These are phyloP conservation scores for Trichogramma evanescens DNA, from an alignment of 2,888 invertebrate species.

Conservation along the genomic window DNA sequence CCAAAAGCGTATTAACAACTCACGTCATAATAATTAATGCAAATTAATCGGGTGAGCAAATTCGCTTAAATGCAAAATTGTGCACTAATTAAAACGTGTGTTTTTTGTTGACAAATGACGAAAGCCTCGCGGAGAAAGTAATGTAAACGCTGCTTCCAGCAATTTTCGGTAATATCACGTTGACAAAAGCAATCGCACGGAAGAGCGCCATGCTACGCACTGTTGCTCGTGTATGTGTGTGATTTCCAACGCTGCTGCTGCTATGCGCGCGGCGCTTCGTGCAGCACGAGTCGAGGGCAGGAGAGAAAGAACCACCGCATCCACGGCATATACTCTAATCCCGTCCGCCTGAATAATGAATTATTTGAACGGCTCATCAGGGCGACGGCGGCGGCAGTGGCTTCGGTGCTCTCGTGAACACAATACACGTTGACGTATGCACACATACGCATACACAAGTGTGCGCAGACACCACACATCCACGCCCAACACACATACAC, in stretches of 20 bases:
- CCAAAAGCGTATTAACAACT: no score
- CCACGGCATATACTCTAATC: slow-evolving; percentile 1
- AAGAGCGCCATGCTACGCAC: slow-evolving; percentile 22
- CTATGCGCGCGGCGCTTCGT: no score
- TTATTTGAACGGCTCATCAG: slow-evolving; percentile 20
- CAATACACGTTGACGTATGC: neutral
- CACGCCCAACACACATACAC: no score
- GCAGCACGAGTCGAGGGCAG: no score
- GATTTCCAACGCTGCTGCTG: no score
- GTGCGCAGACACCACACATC: no score
- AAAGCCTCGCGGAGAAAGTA: no score
- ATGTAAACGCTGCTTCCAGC: neutral
- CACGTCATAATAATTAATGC: no score
- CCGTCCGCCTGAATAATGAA: slow-evolving; percentile 20
- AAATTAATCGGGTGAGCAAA: no score
- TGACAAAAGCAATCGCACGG: slow-evolving; percentile 15
- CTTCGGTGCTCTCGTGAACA: neutral
- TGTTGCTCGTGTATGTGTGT: slow-evolving; percentile 25
- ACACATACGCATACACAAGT: neutral
- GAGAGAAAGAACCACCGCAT: neutral
- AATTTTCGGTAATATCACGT: slow-evolving; percentile 4
- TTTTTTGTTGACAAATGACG: no score
- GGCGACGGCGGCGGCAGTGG: slow-evolving; percentile 7
- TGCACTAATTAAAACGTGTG: no score
- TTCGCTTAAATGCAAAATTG: no score